A percentile compares a stretch with the other conserved stretches of the same genome.
Conservation (phyloP, 2,888 invertebrate species). For the Gonocerus acuteangulatus region DNA sequence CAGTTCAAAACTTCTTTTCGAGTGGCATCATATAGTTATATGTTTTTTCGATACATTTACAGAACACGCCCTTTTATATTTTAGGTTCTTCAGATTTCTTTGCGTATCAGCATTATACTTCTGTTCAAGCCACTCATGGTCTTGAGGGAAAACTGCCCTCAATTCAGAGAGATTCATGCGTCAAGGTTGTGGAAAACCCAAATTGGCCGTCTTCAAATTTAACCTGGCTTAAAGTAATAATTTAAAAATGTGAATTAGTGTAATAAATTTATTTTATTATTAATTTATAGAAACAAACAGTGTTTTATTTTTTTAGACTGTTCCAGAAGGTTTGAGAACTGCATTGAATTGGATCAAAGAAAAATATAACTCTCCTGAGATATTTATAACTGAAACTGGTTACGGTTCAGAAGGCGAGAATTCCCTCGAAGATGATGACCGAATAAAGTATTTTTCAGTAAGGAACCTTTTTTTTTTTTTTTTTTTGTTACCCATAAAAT, state of each 20-base stretch:
- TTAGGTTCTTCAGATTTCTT: constrained; percentile 32
- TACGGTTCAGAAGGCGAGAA: constrained; percentile 38
- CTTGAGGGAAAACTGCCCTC: constrained; percentile 7
- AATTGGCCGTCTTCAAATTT: constrained; percentile 19
- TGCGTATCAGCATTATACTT: constrained; percentile 30
- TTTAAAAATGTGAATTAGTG: neutral
- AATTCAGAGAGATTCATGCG: constrained; percentile 1
- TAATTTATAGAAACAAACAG: no score
- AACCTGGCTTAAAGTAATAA: constrained; percentile 6
- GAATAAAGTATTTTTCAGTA: constrained; percentile 48
- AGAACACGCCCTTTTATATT: no score
- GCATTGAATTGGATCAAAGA: constrained; percentile 45
- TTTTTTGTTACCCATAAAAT: no score
- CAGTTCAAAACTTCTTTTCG: no score
- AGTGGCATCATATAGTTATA: no score
- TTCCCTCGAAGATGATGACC: constrained; percentile 41
- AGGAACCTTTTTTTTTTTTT: constrained; percentile 15
- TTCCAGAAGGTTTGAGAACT: constrained; percentile 47
- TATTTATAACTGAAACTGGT: constrained; percentile 48
- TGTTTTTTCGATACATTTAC: no score
- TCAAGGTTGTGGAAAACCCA: neutral
- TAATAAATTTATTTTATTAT: neutral
- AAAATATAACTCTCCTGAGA: constrained; percentile 44
- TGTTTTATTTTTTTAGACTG: constrained; percentile 41
- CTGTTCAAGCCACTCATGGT: constrained; percentile 12